Percentiles rank a stretch among this genome's conserved stretches.
phyloP scores from a whole-genome alignment of 2,113 vertebrate species.

The Beaufortia kweichowensis region DNA sequence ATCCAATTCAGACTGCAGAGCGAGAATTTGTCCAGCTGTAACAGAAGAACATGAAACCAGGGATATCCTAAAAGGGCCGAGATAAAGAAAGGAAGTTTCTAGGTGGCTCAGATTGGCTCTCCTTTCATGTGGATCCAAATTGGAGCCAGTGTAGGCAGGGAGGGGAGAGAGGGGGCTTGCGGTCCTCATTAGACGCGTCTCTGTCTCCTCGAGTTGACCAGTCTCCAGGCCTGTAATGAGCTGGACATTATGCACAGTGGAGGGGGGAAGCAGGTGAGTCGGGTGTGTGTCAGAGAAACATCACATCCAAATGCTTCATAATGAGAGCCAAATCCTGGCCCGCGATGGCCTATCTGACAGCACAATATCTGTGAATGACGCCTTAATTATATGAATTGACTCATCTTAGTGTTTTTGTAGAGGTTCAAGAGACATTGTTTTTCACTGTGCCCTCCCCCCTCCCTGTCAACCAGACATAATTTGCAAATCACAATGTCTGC shows the following conservation, averaged over 20 bases:
- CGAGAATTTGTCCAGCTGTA: constrained; percentile 37
- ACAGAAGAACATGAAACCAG: constrained; percentile 36
- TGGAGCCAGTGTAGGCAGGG: constrained; percentile 38
- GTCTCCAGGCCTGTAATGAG: constrained; percentile 55
- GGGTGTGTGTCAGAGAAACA: constrained; percentile 48
- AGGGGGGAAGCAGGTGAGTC: constrained; percentile 44
- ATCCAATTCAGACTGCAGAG: constrained; percentile 16
- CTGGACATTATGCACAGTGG: constrained; percentile 52
- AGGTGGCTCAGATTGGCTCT: constrained; percentile 40
- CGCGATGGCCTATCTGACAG: constrained; percentile 45
- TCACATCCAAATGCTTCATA: constrained; percentile 47
- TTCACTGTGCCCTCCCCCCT: constrained; percentile 32
- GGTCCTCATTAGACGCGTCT: constrained; percentile 53
- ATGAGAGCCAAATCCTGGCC: constrained; percentile 50
- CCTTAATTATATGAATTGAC: constrained; percentile 50
- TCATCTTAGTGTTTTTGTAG: constrained; percentile 58
- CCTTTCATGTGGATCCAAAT: constrained; percentile 56
- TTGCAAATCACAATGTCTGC: constrained; percentile 25
- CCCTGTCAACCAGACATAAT: constrained; percentile 47
- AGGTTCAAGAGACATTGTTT: constrained; percentile 57
- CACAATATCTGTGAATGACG: constrained; percentile 44
- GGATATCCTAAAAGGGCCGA: constrained; percentile 43
- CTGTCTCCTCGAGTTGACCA: constrained; percentile 48
- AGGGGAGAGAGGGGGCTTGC: constrained; percentile 24
- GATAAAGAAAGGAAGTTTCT: constrained; percentile 32